phyloP scores from a whole-genome alignment of 2,113 vertebrate species.

The Sander vitreus region DNA sequence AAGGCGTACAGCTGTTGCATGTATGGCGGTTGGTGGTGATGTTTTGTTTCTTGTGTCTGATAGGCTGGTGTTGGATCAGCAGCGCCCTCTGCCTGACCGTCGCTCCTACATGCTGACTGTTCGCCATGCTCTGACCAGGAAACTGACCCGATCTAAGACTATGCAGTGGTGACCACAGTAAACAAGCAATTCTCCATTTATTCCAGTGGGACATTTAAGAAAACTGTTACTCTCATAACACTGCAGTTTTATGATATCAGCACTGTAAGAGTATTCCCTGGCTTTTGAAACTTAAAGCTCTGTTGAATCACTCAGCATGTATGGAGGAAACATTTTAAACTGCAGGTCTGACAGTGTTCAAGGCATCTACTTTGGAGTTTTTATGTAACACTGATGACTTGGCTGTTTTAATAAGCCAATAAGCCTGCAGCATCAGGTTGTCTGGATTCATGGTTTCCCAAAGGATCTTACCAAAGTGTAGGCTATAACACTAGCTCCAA shows the following conservation, averaged over 20 bases:
- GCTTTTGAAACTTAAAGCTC: too few relatives aligned
- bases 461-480: too few relatives aligned
- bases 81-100: slow-evolving; percentile 71
- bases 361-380: background rate
- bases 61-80: slow-evolving; percentile 75
- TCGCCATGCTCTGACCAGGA: slow-evolving; percentile 72
- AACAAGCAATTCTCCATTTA: background rate
- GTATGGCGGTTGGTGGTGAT: background rate
- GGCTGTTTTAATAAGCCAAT: background rate
- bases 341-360: background rate
- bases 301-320: background rate
- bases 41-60: background rate
- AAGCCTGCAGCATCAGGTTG: background rate
- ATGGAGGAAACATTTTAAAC: background rate
- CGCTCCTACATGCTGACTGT: slow-evolving; percentile 79
- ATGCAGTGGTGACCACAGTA: slow-evolving; percentile 75
- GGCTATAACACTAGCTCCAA: too few relatives aligned
- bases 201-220: background rate
- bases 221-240: background rate
- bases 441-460: background rate
- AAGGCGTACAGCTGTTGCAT: background rate
- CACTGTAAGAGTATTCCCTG: too few relatives aligned
- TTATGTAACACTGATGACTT: background rate
- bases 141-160: slow-evolving; percentile 76
- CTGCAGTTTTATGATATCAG: background rate